These are phyloP conservation scores for Standfussiana lucernea DNA, from an alignment of 2,888 invertebrate species.

Conservation along the genomic window DNA sequence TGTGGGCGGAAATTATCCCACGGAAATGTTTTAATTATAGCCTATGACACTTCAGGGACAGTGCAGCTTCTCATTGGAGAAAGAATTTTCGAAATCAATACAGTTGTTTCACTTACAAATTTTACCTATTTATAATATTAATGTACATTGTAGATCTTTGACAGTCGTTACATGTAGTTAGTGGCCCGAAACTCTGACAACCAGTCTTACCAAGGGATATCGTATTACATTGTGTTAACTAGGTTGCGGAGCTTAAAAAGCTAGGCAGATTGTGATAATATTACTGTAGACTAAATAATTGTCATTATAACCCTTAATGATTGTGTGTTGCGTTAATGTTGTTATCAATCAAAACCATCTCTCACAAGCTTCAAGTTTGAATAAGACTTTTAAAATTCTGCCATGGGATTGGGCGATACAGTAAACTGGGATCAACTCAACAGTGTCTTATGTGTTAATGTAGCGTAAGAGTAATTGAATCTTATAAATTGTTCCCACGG, in stretches of 20 bases:
- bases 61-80: not conserved
- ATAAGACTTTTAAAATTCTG: not conserved
- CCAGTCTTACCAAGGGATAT: too few species aligned
- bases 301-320: not conserved
- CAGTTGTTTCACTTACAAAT: not conserved
- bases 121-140: not conserved
- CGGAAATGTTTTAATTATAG: not conserved
- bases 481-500: not conserved
- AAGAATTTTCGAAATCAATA: not conserved
- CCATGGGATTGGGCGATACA: not conserved
- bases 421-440: not conserved
- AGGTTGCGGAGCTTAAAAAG: too few species aligned
- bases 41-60: not conserved
- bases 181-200: too few species aligned
- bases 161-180: too few species aligned
- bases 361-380: not conserved
- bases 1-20: not conserved
- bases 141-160: too few species aligned
- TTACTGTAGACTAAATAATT: not conserved
- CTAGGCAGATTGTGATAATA: too few species aligned
- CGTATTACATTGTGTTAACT: too few species aligned
- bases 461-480: not conserved
- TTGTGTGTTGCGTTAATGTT: not conserved
- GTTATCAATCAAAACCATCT: not conserved
- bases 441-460: not conserved